Conservation (phyloP, 2,888 invertebrate species). For the Alsophila aescularia region DNA sequence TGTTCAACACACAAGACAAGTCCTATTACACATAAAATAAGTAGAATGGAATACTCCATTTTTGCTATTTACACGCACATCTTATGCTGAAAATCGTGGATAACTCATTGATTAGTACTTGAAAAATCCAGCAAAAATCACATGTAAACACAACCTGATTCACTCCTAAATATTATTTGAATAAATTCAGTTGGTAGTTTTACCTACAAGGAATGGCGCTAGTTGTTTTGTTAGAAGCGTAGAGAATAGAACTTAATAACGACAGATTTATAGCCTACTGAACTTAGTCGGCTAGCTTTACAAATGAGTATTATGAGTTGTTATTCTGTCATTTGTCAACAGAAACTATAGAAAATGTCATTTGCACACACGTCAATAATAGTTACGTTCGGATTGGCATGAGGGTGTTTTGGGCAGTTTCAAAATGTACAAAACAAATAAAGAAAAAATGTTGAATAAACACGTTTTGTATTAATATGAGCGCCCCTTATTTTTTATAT, state of each 20-base stretch:
- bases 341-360: slow-evolving; percentile 4
- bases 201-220: neutral
- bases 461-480: too few species aligned
- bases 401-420: too few species aligned
- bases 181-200: neutral
- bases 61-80: slow-evolving; percentile 43
- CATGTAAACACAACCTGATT: neutral
- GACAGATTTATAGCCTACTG: neutral
- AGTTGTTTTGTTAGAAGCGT: neutral
- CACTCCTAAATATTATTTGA: neutral
- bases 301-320: slow-evolving; percentile 55
- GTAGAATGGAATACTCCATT: slow-evolving; percentile 58
- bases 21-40: slow-evolving; percentile 53
- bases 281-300: slow-evolving; percentile 38
- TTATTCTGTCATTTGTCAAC: slow-evolving; percentile 68
- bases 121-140: neutral
- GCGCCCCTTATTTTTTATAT: too few species aligned
- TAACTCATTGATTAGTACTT: neutral
- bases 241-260: neutral
- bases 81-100: slow-evolving; percentile 7
- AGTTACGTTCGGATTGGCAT: too few species aligned
- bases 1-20: slow-evolving; percentile 69
- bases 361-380: too few species aligned
- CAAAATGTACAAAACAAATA: too few species aligned
- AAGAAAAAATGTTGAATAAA: too few species aligned